Percentiles rank a stretch among this genome's conserved stretches.
Evolutionary conservation across 2,888 invertebrate species (phyloP).

Genomic region (Lasius platythorax): DNA sequence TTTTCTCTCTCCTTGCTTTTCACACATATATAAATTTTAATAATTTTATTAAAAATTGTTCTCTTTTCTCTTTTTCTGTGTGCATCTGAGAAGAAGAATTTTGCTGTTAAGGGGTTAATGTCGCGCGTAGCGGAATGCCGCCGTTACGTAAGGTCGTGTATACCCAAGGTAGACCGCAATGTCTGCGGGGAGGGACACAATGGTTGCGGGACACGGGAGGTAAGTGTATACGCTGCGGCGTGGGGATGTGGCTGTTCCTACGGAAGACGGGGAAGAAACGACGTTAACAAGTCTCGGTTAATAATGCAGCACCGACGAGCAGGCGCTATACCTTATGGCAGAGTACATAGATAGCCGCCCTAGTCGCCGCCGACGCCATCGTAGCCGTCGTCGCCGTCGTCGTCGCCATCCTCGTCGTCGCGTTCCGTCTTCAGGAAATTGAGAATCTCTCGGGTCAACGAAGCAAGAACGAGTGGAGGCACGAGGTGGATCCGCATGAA

Average conservation of each 20-base stretch:
- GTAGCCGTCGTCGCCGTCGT: conserved; percentile 15
- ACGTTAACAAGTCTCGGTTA: conserved; percentile 71
- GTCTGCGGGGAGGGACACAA: conserved; percentile 34
- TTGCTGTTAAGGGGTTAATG: conserved; percentile 27
- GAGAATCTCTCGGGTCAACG: conserved; percentile 69
- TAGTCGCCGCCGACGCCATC: conserved; percentile 3
- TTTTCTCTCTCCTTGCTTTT: not conserved
- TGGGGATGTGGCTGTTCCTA: conserved; percentile 18
- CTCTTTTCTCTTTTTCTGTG: not conserved
- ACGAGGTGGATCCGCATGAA: conserved; percentile 63
- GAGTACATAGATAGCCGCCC: conserved; percentile 57
- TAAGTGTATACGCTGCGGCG: conserved; percentile 26
- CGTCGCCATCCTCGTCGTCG: conserved; percentile 7
- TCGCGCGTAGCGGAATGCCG: conserved; percentile 29
- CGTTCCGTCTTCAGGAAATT: conserved; percentile 66
- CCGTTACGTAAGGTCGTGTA: conserved; percentile 10
- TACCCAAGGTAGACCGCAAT: conserved; percentile 38
- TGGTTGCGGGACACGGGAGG: conserved; percentile 28
- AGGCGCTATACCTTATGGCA: conserved; percentile 46
- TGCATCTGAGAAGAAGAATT: not conserved
- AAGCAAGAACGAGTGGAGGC: conserved; percentile 65
- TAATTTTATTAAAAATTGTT: not conserved
- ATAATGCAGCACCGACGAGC: conserved; percentile 66
- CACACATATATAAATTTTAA: not conserved
- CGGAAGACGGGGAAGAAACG: conserved; percentile 59